These are phyloP conservation scores for Diorhabda sublineata DNA, from an alignment of 1,140 invertebrate species.

Conservation along the genomic window DNA sequence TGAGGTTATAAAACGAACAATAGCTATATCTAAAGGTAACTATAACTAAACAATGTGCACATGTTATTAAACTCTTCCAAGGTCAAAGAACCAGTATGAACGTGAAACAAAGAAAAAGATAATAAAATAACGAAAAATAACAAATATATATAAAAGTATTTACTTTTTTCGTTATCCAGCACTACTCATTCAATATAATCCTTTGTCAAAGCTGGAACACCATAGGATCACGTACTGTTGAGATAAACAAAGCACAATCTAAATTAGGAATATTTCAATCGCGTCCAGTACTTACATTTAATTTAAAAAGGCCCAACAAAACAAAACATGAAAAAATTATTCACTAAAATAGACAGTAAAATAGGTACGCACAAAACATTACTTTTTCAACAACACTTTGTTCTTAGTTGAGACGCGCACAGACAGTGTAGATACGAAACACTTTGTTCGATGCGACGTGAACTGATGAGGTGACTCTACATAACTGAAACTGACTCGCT, in stretches of 20 bases:
- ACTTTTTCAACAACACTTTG: slow-evolving; percentile 7
- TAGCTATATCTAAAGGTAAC: not conserved
- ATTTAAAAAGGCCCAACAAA: slow-evolving; percentile 11
- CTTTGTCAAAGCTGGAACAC: slow-evolving; percentile 13
- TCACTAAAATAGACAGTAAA: slow-evolving; percentile 1
- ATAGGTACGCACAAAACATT: slow-evolving; percentile 1
- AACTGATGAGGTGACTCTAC: slow-evolving; percentile 6
- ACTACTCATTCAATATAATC: slow-evolving; percentile 14
- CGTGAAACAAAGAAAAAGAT: slow-evolving; percentile 16
- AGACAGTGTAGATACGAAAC: not conserved
- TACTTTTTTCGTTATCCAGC: slow-evolving; percentile 17
- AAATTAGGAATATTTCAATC: slow-evolving; percentile 5
- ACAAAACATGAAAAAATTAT: slow-evolving; percentile 9
- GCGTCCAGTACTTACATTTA: slow-evolving; percentile 14
- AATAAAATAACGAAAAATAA: slow-evolving; percentile 12
- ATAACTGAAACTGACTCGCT: slow-evolving; percentile 10
- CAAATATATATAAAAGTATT: slow-evolving; percentile 8
- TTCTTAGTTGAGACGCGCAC: slow-evolving; percentile 4
- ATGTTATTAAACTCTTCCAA: slow-evolving; percentile 2
- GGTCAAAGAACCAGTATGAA: not conserved
- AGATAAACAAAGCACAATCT: slow-evolving; percentile 13
- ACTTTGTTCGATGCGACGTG: slow-evolving; percentile 11
- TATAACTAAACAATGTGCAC: not conserved
- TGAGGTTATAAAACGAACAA: not conserved
- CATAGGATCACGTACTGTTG: slow-evolving; percentile 12